phyloP scores from a whole-genome alignment of 2,113 vertebrate genomes.

The Mionectes macconnelli region DNA sequence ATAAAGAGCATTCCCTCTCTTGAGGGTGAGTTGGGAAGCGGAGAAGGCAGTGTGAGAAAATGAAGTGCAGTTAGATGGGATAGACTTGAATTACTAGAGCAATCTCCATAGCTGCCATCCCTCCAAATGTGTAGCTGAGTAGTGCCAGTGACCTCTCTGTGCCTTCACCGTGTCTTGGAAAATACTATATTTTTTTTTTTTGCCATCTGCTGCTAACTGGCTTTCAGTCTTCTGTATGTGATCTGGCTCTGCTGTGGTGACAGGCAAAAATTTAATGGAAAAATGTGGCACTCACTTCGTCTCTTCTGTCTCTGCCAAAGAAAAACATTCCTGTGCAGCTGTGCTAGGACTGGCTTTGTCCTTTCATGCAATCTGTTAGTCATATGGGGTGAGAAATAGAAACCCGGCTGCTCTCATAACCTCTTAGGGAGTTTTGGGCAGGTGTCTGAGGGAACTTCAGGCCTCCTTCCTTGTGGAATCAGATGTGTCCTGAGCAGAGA shows the following conservation, averaged over 20 bases:
- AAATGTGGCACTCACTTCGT: slow-evolving; percentile 38
- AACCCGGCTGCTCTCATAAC: neutral
- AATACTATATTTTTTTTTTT: neutral
- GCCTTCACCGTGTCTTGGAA: neutral
- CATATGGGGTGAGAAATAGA: neutral
- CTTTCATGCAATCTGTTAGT: neutral
- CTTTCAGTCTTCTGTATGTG: slow-evolving; percentile 22
- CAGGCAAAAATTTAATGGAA: slow-evolving; percentile 37
- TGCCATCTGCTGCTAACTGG: neutral
- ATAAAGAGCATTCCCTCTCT: neutral
- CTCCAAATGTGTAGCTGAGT: neutral
- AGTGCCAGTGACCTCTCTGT: neutral
- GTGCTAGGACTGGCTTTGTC: neutral
- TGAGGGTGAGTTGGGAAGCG: neutral
- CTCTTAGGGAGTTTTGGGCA: neutral
- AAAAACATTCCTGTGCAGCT: neutral
- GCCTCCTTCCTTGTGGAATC: neutral
- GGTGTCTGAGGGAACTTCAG: neutral
- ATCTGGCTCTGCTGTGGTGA: neutral
- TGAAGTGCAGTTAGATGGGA: neutral
- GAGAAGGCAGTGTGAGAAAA: neutral
- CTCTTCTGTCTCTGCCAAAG: slow-evolving; percentile 4
- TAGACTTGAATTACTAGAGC: neutral
- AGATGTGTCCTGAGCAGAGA: neutral
- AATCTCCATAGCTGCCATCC: neutral